Evolutionary conservation across 2,888 invertebrate species (phyloP).

Genomic region (Phania funesta): DNA sequence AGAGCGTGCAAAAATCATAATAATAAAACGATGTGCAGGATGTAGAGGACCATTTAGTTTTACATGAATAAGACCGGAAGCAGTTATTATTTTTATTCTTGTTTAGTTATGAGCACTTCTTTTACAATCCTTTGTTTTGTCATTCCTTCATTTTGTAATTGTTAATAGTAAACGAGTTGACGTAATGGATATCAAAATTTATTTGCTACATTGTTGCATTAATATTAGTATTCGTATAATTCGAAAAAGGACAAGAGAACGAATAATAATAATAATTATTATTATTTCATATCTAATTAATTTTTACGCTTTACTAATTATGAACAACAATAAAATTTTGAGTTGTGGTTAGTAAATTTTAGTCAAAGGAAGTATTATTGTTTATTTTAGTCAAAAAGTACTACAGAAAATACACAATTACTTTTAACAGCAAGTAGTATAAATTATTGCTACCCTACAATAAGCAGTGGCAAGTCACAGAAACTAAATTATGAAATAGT

Average conservation of each 20-base stretch:
- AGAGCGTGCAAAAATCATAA: constrained; percentile 43
- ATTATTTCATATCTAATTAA: constrained; percentile 66
- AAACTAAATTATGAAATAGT: too few species aligned
- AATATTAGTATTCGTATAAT: too few species aligned
- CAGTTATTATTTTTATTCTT: constrained; percentile 66
- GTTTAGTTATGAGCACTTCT: constrained; percentile 43
- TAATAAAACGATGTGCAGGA: constrained; percentile 60
- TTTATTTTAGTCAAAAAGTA: too few species aligned
- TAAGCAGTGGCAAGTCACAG: too few species aligned
- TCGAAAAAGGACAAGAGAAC: background rate
- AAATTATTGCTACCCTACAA: too few species aligned
- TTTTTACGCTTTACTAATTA: constrained; percentile 67
- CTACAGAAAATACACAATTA: background rate
- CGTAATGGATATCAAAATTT: constrained; percentile 49
- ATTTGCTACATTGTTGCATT: too few species aligned
- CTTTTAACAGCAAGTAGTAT: background rate
- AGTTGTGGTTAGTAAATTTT: background rate
- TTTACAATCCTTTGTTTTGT: constrained; percentile 35
- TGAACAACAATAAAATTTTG: constrained; percentile 57
- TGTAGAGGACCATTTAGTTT: constrained; percentile 66
- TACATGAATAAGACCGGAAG: constrained; percentile 59
- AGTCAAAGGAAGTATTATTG: background rate
- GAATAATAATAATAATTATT: constrained; percentile 58
- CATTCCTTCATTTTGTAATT: constrained; percentile 26
- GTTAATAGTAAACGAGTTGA: constrained; percentile 11